These are phyloP conservation scores for Daubentonia madagascariensis DNA, from an alignment of 2,113 vertebrate species.

Conservation along the genomic window DNA sequence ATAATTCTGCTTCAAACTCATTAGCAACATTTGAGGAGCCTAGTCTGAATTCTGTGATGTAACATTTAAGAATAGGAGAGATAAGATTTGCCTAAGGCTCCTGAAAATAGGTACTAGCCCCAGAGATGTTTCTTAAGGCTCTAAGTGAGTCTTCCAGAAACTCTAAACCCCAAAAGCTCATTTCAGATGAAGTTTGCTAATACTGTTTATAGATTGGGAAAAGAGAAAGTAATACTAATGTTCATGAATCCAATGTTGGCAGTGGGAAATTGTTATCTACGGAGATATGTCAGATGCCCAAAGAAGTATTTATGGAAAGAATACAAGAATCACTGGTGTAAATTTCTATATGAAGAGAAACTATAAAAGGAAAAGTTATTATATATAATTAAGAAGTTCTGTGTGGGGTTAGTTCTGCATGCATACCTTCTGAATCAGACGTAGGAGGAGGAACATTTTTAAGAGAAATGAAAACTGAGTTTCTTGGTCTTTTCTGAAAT, in stretches of 20 bases:
- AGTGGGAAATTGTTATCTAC: neutral
- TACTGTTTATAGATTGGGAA: neutral
- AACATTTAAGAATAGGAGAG: neutral
- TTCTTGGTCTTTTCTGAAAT: slow-evolving; percentile 30
- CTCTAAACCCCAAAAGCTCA: neutral
- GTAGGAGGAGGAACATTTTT: neutral
- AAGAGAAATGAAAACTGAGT: neutral
- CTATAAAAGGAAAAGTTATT: neutral
- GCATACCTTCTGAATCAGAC: slow-evolving; percentile 5
- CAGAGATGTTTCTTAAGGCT: neutral
- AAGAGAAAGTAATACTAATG: neutral
- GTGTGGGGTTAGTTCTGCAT: neutral
- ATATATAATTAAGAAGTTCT: neutral
- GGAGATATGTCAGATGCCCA: neutral
- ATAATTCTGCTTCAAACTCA: neutral
- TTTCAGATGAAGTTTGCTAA: neutral
- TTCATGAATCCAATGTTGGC: neutral
- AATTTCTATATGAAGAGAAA: slow-evolving; percentile 6
- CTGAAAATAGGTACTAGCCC: neutral
- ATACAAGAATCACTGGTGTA: neutral
- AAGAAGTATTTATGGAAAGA: slow-evolving; percentile 1
- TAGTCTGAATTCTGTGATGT: neutral
- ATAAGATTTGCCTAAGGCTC: neutral
- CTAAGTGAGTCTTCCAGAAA: neutral
- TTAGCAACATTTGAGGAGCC: neutral